These are phyloP conservation scores for Piliocolobus tephrosceles DNA, from an alignment of 2,113 vertebrate species.

Conservation along the genomic window DNA sequence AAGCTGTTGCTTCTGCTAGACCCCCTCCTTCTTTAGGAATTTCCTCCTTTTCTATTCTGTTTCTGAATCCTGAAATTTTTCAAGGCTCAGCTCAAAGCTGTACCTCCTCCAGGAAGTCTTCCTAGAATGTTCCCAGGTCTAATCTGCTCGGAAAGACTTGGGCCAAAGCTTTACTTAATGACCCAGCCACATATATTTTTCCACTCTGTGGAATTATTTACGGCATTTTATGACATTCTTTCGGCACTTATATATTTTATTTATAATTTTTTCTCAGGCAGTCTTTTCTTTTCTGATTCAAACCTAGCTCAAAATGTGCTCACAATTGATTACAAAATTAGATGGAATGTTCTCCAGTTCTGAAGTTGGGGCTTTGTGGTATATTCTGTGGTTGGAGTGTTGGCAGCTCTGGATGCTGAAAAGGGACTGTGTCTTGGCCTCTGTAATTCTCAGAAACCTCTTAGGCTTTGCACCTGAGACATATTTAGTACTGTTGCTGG, in stretches of 20 bases:
- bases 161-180: background rate
- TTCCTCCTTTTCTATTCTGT: constrained; percentile 55
- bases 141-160: background rate
- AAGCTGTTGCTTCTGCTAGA: constrained; percentile 34
- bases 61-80: constrained; percentile 35
- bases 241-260: constrained; percentile 42
- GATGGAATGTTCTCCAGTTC: background rate
- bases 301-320: constrained; percentile 23
- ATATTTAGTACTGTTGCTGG: background rate
- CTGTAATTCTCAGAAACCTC: background rate
- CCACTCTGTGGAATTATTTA: background rate
- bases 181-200: background rate
- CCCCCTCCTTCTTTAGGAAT: constrained; percentile 70
- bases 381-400: background rate
- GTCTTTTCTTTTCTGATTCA: constrained; percentile 51
- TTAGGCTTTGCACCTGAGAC: background rate
- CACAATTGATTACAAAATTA: constrained; percentile 39
- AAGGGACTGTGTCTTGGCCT: background rate
- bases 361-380: constrained; percentile 11
- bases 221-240: constrained; percentile 57
- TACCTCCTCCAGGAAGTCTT: constrained; percentile 70
- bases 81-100: background rate
- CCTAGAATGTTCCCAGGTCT: constrained; percentile 31
- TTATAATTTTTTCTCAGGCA: constrained; percentile 6
- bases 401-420: constrained; percentile 15